These are phyloP conservation scores for Drosophila lacicola DNA, from an alignment of 2,888 invertebrate species.

Conservation along the genomic window DNA sequence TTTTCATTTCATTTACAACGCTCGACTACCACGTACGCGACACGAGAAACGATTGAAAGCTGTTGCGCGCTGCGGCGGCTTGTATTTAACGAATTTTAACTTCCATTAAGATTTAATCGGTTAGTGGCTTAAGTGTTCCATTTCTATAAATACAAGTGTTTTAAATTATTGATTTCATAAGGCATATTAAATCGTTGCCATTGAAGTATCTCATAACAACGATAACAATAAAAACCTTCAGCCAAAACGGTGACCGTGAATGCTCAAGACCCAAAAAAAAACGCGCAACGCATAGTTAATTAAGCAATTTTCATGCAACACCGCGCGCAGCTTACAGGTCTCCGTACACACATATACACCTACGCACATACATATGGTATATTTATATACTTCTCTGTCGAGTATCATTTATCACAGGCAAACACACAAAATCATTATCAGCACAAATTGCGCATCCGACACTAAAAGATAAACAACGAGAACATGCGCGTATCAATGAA, in stretches of 20 bases:
- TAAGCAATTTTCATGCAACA: slow-evolving; percentile 69
- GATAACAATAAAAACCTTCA: slow-evolving; percentile 60
- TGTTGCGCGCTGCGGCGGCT: slow-evolving; percentile 7
- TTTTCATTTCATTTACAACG: slow-evolving; percentile 45
- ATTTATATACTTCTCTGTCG: slow-evolving; percentile 6
- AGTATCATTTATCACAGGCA: slow-evolving; percentile 37
- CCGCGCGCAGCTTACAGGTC: slow-evolving; percentile 34
- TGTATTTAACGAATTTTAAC: slow-evolving; percentile 11
- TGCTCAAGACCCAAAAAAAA: slow-evolving; percentile 41
- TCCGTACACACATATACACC: slow-evolving; percentile 11
- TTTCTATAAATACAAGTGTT: slow-evolving; percentile 3
- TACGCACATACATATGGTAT: slow-evolving; percentile 1
- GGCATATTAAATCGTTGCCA: background rate
- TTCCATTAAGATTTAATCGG: slow-evolving; percentile 49
- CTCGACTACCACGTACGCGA: slow-evolving; percentile 38
- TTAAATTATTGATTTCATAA: background rate
- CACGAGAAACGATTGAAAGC: slow-evolving; percentile 27
- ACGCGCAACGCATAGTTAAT: slow-evolving; percentile 67
- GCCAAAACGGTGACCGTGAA: slow-evolving; percentile 66
- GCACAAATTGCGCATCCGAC: slow-evolving; percentile 64
- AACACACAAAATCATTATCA: slow-evolving; percentile 59
- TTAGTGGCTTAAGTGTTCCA: slow-evolving; percentile 40
- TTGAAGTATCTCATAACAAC: background rate
- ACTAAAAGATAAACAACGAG: slow-evolving; percentile 47
- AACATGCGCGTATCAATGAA: slow-evolving; percentile 60